Evolutionary conservation across 2,113 vertebrate genomes (phyloP).

Genomic region (Gadus chalcogrammus): DNA sequence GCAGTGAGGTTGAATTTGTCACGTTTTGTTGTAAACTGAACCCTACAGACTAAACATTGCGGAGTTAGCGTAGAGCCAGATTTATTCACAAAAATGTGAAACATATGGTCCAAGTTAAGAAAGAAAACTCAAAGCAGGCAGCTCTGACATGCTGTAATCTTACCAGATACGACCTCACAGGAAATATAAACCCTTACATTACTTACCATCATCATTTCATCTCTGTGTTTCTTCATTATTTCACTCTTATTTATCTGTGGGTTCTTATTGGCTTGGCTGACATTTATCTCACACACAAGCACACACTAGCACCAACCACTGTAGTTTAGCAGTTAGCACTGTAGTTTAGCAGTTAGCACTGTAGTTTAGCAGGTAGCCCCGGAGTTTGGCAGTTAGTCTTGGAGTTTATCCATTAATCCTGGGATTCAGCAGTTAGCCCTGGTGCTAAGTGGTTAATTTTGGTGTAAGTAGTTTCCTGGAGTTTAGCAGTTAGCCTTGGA

Average conservation of each 20-base stretch:
- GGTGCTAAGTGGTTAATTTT: too few species aligned
- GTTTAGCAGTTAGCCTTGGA: too few species aligned
- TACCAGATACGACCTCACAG: too few species aligned
- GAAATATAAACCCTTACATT: too few species aligned
- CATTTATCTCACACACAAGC: too few species aligned
- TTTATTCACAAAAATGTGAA: conserved; percentile 36
- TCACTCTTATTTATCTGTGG: background rate
- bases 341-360: background rate
- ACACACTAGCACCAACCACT: background rate
- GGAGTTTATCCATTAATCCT: too few species aligned
- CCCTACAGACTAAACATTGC: conserved; percentile 63
- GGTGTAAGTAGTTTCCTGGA: too few species aligned
- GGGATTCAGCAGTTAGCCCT: background rate
- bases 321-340: conserved; percentile 17
- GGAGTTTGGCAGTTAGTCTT: too few species aligned
- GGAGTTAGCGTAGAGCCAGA: conserved; percentile 40
- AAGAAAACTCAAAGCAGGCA: conserved; percentile 29
- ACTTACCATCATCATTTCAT: too few species aligned
- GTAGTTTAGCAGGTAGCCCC: conserved; percentile 8
- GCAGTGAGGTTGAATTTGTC: conserved; percentile 62
- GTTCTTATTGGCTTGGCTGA: too few species aligned
- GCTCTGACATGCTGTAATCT: conserved; percentile 12
- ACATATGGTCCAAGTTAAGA: conserved; percentile 54
- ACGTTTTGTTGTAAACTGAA: conserved; percentile 62
- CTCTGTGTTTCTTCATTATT: background rate